Evolutionary conservation across 2,113 vertebrate genomes (phyloP).

Genomic region (Junco hyemalis): DNA sequence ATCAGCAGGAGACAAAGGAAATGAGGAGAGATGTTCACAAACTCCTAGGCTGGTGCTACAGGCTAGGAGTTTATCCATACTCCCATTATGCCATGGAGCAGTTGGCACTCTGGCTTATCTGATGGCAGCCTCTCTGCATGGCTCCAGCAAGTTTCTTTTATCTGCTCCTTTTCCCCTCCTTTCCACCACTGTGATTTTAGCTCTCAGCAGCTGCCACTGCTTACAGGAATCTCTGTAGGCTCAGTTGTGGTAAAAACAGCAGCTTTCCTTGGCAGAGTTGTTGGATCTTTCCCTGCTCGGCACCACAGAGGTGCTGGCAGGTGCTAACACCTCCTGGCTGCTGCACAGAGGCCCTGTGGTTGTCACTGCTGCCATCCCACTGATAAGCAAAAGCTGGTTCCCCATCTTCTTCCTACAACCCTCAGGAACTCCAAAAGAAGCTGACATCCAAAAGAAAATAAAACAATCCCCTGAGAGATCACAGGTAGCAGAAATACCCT

Average conservation of each 20-base stretch:
- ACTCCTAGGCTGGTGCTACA: background rate
- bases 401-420: background rate
- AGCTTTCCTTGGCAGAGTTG: background rate
- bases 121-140: background rate
- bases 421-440: background rate
- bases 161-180: background rate
- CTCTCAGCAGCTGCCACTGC: background rate
- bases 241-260: background rate
- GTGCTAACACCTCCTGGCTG: background rate
- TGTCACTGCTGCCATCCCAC: background rate
- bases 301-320: background rate
- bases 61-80: background rate
- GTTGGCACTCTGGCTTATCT: background rate
- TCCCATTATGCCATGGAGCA: background rate
- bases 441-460: background rate
- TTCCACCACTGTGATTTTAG: background rate
- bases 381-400: background rate
- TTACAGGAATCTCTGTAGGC: background rate
- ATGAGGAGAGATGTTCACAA: background rate
- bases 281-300: background rate
- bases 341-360: background rate
- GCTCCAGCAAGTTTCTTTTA: background rate
- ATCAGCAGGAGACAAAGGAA: background rate
- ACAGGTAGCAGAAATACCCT: background rate
- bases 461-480: background rate